Conservation (phyloP, 2,888 invertebrate genomes). For the Cenopis cana region DNA sequence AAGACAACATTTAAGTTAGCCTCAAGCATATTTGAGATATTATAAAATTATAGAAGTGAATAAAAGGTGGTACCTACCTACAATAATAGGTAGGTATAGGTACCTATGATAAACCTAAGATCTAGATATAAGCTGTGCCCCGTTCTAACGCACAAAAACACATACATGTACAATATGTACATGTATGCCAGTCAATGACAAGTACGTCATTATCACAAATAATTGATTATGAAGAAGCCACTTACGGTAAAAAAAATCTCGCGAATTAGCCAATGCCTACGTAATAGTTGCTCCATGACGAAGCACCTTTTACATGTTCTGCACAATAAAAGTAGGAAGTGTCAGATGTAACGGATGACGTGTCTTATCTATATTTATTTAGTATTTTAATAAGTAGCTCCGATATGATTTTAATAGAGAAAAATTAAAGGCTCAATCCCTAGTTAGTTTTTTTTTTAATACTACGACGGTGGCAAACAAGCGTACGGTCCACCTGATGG, state of each 20-base stretch:
- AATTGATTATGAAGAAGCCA: background rate
- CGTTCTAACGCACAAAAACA: too few species aligned
- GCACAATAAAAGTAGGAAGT: background rate
- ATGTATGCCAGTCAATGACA: background rate
- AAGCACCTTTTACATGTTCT: background rate
- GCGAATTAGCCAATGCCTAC: background rate
- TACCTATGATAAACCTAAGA: too few species aligned
- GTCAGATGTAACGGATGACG: background rate
- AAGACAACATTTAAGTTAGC: background rate
- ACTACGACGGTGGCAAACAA: too few species aligned
- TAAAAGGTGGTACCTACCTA: too few species aligned
- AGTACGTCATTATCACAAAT: background rate
- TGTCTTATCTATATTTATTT: background rate
- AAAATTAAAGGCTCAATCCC: too few species aligned
- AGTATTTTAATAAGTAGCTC: background rate
- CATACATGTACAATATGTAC: too few species aligned
- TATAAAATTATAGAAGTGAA: too few species aligned
- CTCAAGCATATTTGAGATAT: too few species aligned
- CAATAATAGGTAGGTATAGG: too few species aligned
- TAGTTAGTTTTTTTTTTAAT: too few species aligned
- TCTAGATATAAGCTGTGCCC: too few species aligned
- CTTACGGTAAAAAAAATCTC: background rate
- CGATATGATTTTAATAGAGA: background rate
- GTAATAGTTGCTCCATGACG: constrained; percentile 7
- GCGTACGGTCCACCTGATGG: too few species aligned